Conservation (phyloP, 2,888 invertebrate genomes). For the Oscheius sp. region DNA sequence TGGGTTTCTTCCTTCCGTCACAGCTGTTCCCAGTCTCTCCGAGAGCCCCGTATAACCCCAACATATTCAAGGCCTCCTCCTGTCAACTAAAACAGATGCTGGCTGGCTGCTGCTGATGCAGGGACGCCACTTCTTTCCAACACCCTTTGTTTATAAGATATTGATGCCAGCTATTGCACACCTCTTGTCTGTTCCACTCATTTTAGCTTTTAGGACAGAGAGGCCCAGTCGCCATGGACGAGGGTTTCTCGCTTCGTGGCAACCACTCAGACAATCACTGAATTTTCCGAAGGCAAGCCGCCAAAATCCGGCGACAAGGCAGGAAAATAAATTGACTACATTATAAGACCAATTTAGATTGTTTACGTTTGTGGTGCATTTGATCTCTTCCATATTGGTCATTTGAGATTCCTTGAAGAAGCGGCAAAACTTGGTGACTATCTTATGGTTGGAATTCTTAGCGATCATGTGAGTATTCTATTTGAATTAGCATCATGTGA, state of each 20-base stretch:
- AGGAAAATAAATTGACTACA: background rate
- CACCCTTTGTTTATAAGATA: slow-evolving; percentile 14
- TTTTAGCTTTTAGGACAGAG: slow-evolving; percentile 80
- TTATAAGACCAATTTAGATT: slow-evolving; percentile 76
- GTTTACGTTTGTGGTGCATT: slow-evolving; percentile 98
- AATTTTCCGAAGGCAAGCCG: slow-evolving; percentile 74
- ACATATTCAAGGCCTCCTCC: slow-evolving; percentile 8
- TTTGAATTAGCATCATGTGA: background rate
- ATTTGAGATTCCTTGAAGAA: slow-evolving; percentile 92
- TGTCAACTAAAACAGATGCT: slow-evolving; percentile 19
- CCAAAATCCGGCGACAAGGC: slow-evolving; percentile 67
- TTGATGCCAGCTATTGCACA: slow-evolving; percentile 10
- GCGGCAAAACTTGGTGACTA: slow-evolving; percentile 91
- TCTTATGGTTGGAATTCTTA: slow-evolving; percentile 85
- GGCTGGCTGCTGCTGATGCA: no score
- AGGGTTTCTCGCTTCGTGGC: slow-evolving; percentile 93
- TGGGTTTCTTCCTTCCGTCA: background rate
- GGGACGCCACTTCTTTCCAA: slow-evolving; percentile 8
- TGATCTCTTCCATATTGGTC: slow-evolving; percentile 97
- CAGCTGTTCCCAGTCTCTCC: slow-evolving; percentile 8
- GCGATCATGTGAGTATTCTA: slow-evolving; percentile 49
- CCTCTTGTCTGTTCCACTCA: background rate
- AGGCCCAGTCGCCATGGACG: slow-evolving; percentile 93
- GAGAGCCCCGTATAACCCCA: slow-evolving; percentile 1
- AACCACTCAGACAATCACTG: slow-evolving; percentile 91